Evolutionary conservation across 2,113 vertebrate species (phyloP).

Genomic region (Festucalex cinctus): DNA sequence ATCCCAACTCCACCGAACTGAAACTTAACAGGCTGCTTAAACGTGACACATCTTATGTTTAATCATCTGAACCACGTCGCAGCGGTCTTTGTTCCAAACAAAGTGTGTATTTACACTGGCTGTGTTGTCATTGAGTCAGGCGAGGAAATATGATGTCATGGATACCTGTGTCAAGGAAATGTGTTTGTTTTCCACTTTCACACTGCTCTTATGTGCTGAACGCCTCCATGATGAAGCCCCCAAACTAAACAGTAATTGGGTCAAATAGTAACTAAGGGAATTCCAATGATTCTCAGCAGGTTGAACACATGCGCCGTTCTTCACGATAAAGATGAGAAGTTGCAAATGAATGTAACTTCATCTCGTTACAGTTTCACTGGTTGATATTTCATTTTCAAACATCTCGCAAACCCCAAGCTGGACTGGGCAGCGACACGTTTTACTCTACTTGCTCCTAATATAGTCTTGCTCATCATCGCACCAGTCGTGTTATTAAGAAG

Average conservation of each 20-base stretch:
- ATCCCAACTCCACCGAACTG: too few species aligned
- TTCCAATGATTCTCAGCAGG: not conserved
- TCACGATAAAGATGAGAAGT: not conserved
- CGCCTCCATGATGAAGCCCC: conserved; percentile 11
- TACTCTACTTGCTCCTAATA: not conserved
- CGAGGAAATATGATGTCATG: conserved; percentile 31
- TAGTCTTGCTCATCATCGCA: not conserved
- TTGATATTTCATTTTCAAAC: not conserved
- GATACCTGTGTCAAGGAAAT: conserved; percentile 15
- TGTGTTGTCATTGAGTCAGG: conserved; percentile 31
- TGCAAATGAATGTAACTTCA: not conserved
- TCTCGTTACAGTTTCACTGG: not conserved
- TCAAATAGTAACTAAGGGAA: not conserved
- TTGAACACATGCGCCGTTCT: not conserved
- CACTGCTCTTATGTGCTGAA: not conserved
- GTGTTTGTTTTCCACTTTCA: conserved; percentile 29
- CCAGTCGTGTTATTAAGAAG: not conserved
- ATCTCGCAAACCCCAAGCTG: not conserved
- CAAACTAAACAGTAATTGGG: not conserved
- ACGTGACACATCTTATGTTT: not conserved
- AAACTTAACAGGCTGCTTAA: too few species aligned
- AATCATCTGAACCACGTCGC: conserved; percentile 5
- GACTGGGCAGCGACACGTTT: not conserved
- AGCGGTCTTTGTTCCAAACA: conserved; percentile 13
- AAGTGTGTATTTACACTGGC: conserved; percentile 24